These are phyloP conservation scores for Columba janthina DNA, from an alignment of 2,113 vertebrate species.

Conservation along the genomic window DNA sequence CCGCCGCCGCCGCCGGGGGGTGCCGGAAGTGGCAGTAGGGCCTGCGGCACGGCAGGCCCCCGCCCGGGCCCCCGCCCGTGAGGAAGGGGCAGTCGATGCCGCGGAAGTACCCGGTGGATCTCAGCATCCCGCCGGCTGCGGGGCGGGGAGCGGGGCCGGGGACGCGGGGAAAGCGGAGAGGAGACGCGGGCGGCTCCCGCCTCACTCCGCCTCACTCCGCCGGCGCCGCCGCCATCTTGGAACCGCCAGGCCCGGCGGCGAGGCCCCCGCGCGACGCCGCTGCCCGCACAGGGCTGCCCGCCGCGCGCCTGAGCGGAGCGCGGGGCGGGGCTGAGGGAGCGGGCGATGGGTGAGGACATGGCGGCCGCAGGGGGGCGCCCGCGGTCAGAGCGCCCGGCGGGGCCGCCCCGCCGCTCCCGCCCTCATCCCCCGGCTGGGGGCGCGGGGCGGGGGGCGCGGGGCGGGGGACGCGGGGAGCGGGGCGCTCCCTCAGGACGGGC, in stretches of 20 bases:
- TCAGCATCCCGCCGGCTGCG: constrained; percentile 77
- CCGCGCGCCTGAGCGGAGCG: constrained; percentile 44
- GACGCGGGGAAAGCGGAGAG: not conserved
- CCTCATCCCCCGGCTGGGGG: too few species aligned
- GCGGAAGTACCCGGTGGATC: constrained; percentile 92
- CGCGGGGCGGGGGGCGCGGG: too few species aligned
- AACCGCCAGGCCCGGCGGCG: not conserved
- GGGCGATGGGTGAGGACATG: not conserved
- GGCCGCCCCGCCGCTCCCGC: too few species aligned
- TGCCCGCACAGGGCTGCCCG: constrained; percentile 58
- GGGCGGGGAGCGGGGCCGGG: constrained; percentile 31
- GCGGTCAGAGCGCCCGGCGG: too few species aligned
- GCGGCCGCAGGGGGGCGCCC: not conserved
- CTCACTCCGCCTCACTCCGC: not conserved
- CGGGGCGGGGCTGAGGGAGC: not conserved
- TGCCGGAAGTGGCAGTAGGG: constrained; percentile 96
- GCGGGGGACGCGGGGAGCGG: too few species aligned
- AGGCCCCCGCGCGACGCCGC: constrained; percentile 40
- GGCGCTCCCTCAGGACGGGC: not conserved
- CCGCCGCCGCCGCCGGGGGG: constrained; percentile 65
- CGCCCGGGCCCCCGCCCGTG: constrained; percentile 43
- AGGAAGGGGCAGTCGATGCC: constrained; percentile 92
- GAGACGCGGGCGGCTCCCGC: constrained; percentile 13
- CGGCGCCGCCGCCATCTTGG: constrained; percentile 34
- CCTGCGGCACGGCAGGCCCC: constrained; percentile 75